These are phyloP conservation scores for Dyspetes luteomarginatus DNA, from an alignment of 2,888 invertebrate species.

Conservation along the genomic window DNA sequence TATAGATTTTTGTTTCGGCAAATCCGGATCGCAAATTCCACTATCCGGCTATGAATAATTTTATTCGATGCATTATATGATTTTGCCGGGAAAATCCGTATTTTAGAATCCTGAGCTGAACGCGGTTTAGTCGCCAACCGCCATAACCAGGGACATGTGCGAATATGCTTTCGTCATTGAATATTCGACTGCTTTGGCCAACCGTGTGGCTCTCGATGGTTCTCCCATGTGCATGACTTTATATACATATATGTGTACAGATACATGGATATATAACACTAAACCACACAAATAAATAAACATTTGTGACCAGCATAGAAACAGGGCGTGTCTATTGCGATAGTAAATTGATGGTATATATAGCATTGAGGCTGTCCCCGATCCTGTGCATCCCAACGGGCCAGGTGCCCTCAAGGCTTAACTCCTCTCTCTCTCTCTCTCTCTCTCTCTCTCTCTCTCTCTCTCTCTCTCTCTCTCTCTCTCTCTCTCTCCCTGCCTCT, in stretches of 20 bases:
- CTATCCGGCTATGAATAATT: too few species aligned
- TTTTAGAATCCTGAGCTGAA: too few species aligned
- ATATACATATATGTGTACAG: slow-evolving; percentile 4
- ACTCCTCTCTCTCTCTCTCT: slow-evolving; percentile 1
- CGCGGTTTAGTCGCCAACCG: too few species aligned
- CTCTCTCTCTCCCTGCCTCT: slow-evolving; percentile 29
- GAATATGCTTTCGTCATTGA: slow-evolving; percentile 31
- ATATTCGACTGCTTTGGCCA: slow-evolving; percentile 16
- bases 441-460: slow-evolving; percentile 30
- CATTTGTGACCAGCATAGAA: slow-evolving; percentile 24
- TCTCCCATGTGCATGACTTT: neutral
- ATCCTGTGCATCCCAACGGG: slow-evolving; percentile 9
- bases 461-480: slow-evolving; percentile 13
- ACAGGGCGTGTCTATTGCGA: slow-evolving; percentile 48
- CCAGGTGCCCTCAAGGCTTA: slow-evolving; percentile 33
- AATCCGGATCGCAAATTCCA: too few species aligned
- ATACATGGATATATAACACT: slow-evolving; percentile 23
- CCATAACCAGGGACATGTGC: neutral
- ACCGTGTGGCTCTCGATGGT: neutral
- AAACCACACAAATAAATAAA: slow-evolving; percentile 50
- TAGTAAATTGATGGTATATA: slow-evolving; percentile 66
- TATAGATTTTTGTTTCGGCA: too few species aligned
- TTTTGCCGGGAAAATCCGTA: too few species aligned
- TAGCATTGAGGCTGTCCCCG: slow-evolving; percentile 44
- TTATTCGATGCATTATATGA: too few species aligned